phyloP scores from a whole-genome alignment of 2,888 invertebrate genomes.

The Pheosia tremula region DNA sequence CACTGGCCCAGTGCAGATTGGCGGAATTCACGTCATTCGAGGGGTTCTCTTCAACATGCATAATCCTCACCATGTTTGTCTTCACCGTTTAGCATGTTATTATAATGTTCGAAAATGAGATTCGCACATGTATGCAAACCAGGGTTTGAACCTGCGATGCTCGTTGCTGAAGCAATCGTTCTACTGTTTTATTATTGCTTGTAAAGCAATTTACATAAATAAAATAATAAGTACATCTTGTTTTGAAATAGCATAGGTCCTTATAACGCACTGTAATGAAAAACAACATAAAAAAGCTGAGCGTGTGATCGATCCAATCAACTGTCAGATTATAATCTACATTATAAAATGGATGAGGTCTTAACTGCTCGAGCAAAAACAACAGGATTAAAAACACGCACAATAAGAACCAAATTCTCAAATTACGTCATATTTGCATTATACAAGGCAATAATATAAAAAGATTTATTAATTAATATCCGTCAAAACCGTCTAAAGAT shows the following conservation, averaged over 20 bases:
- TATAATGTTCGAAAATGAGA: no score
- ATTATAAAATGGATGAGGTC: conserved; percentile 26
- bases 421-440: conserved; percentile 29
- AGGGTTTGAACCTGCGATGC: no score
- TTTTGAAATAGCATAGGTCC: not conserved
- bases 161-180: no score
- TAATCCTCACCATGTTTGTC: no score
- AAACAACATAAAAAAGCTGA: conserved; percentile 14
- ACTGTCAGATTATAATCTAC: conserved; percentile 39
- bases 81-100: no score
- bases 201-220: not conserved
- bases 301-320: conserved; percentile 33
- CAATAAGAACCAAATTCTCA: conserved; percentile 22
- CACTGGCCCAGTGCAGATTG: no score
- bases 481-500: conserved; percentile 44
- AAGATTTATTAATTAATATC: conserved; percentile 50
- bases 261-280: conserved; percentile 6
- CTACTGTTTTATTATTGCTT: no score
- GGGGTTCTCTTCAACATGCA: no score
- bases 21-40: no score
- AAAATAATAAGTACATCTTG: not conserved
- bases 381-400: conserved; percentile 14
- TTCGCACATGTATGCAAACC: no score
- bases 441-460: conserved; percentile 41
- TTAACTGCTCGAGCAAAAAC: conserved; percentile 19